These are phyloP conservation scores for Pterostichus niger DNA, from an alignment of 2,888 invertebrate species.

Conservation along the genomic window DNA sequence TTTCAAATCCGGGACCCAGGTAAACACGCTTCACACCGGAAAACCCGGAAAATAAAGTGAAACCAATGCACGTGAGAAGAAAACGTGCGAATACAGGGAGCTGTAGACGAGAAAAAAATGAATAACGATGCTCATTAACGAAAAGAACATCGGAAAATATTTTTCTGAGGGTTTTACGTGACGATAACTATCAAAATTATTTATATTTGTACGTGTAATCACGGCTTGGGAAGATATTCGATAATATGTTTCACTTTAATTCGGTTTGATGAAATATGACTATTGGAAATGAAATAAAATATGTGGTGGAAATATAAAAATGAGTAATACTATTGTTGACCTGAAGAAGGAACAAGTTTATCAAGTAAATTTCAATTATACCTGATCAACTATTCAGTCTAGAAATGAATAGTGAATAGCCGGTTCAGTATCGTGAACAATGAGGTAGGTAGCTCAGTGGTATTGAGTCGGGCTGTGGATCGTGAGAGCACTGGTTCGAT, in stretches of 20 bases:
- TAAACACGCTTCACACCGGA: constrained; percentile 31
- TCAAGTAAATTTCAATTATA: too few relatives aligned
- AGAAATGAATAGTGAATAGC: too few relatives aligned
- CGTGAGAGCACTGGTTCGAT: too few relatives aligned
- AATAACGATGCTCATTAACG: constrained; percentile 29
- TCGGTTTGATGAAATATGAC: background rate
- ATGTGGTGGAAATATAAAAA: too few relatives aligned
- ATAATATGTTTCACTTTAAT: constrained; percentile 10
- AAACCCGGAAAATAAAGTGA: constrained; percentile 10
- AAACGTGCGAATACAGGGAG: background rate
- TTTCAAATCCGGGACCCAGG: constrained; percentile 35
- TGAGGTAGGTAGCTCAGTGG: too few relatives aligned
- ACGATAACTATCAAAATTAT: constrained; percentile 25
- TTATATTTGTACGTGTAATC: constrained; percentile 38
- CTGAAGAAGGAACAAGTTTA: too few relatives aligned
- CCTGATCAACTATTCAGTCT: too few relatives aligned
- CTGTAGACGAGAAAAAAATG: background rate
- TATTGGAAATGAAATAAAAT: too few relatives aligned
- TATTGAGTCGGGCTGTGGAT: too few relatives aligned
- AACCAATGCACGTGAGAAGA: constrained; percentile 31
- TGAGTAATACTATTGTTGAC: too few relatives aligned
- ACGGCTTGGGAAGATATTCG: background rate
- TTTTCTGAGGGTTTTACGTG: constrained; percentile 35
- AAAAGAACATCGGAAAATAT: background rate
- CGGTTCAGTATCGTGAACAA: too few relatives aligned